phyloP scores from a whole-genome alignment of 2,888 invertebrate species.

The Merodon equestris region DNA sequence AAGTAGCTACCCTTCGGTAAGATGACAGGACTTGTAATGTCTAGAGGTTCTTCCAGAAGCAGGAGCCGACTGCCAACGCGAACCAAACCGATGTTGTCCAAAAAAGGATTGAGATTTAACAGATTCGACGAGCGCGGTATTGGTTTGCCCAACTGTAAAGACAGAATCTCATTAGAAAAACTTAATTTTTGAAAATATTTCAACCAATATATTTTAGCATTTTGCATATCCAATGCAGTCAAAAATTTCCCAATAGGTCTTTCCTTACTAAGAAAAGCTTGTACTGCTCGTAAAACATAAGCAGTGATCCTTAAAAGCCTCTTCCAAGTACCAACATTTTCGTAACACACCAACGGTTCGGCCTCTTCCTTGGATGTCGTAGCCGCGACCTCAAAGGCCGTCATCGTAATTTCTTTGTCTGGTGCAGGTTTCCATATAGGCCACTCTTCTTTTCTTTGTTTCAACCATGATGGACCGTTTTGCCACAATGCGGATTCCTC shows the following conservation, averaged over 20 bases:
- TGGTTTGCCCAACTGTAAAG: neutral
- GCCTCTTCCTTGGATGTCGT: neutral
- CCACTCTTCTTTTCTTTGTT: slow-evolving; percentile 1
- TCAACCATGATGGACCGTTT: slow-evolving; percentile 2
- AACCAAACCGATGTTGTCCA: neutral
- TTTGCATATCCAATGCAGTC: slow-evolving; percentile 8
- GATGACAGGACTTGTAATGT: slow-evolving; percentile 8
- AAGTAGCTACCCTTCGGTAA: neutral
- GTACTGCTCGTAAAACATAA: neutral
- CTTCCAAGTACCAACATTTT: slow-evolving; percentile 9
- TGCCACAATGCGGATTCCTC: slow-evolving; percentile 5
- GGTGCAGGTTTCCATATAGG: neutral
- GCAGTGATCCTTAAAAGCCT: neutral
- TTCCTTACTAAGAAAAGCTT: neutral
- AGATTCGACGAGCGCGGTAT: neutral
- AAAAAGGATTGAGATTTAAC: too few relatives aligned
- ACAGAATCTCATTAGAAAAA: slow-evolving; percentile 9
- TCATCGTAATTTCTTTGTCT: neutral
- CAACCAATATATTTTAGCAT: slow-evolving; percentile 15
- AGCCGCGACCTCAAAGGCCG: neutral
- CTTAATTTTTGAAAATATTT: too few relatives aligned
- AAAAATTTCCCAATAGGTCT: neutral
- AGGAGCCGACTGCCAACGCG: slow-evolving; percentile 15
- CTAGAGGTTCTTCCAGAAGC: neutral
- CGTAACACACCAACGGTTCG: neutral